Conservation (phyloP, 2,113 vertebrate genomes). For the Buteo buteo region DNA sequence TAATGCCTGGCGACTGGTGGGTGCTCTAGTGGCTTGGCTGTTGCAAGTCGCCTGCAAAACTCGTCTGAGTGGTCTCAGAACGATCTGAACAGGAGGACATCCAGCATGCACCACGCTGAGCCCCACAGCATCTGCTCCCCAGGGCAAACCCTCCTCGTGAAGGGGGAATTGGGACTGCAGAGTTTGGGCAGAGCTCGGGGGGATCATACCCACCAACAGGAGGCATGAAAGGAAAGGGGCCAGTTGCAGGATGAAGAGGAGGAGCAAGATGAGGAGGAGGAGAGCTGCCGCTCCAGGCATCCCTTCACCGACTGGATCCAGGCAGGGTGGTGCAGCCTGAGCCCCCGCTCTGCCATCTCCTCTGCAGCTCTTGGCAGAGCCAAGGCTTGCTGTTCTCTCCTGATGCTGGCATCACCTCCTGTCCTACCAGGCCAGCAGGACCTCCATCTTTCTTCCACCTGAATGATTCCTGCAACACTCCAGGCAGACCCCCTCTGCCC, state of each 20-base stretch:
- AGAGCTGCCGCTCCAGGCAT: not conserved
- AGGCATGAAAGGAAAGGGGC: not conserved
- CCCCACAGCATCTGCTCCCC: not conserved
- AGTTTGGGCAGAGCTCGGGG: not conserved
- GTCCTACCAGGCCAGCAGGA: not conserved
- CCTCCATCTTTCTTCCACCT: not conserved
- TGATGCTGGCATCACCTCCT: not conserved
- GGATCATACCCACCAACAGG: not conserved
- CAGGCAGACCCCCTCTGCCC: not conserved
- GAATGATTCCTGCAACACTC: not conserved
- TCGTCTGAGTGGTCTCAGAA: not conserved
- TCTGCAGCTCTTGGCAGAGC: not conserved
- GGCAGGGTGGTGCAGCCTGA: not conserved
- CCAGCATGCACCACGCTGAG: fast-evolving
- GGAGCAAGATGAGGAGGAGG: not conserved
- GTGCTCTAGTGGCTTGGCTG: not conserved
- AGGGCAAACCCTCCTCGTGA: not conserved
- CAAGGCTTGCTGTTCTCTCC: not conserved
- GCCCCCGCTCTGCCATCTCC: not conserved
- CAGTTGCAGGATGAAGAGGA: not conserved
- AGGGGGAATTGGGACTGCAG: no score
- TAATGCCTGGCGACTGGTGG: not conserved
- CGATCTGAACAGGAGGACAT: not conserved
- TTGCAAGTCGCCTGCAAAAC: not conserved
- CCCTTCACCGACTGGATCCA: fast-evolving